phyloP scores from a whole-genome alignment of 2,888 invertebrate genomes.

The Drosophila vallismaia region DNA sequence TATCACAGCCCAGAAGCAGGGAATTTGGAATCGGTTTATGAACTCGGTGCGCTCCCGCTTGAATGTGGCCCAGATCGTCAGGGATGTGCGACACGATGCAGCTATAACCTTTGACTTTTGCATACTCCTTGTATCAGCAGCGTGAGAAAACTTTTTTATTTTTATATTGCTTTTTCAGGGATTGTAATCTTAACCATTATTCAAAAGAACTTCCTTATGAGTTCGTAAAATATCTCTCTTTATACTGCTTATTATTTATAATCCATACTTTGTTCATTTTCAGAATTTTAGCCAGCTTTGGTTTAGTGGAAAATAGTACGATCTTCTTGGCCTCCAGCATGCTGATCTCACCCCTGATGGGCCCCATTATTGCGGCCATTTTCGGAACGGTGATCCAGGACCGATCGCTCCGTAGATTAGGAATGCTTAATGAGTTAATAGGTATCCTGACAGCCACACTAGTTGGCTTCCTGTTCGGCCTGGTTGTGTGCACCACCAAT shows the following conservation, averaged over 20 bases:
- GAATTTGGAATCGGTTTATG: conserved; percentile 87
- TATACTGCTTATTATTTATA: no score
- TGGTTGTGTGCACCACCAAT: conserved; percentile 86
- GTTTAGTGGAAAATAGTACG: conserved; percentile 90
- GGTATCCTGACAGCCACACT: conserved; percentile 88
- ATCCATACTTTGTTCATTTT: conserved; percentile 25
- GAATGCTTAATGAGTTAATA: conserved; percentile 88
- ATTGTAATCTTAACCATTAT: conserved; percentile 60
- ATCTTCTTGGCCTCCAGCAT: conserved; percentile 91
- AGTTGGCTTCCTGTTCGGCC: conserved; percentile 89
- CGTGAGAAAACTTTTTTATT: conserved; percentile 84
- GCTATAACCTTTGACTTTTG: conserved; percentile 91
- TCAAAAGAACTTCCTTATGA: no score
- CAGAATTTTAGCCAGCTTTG: conserved; percentile 89
- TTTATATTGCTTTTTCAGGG: conserved; percentile 83
- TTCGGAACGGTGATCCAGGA: conserved; percentile 90
- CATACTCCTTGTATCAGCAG: conserved; percentile 88
- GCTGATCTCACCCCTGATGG: conserved; percentile 92
- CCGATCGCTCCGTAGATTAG: conserved; percentile 86
- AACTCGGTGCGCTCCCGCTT: conserved; percentile 87
- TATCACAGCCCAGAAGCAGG: conserved; percentile 68
- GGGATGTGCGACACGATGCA: conserved; percentile 88
- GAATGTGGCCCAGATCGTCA: conserved; percentile 90
- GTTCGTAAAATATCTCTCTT: no score
- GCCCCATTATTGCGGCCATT: conserved; percentile 91